Evolutionary conservation across 2,888 invertebrate genomes (phyloP), one percentile per base, ranked within the genome.

Genomic region (Caenorhabditis uteleia): DNA sequence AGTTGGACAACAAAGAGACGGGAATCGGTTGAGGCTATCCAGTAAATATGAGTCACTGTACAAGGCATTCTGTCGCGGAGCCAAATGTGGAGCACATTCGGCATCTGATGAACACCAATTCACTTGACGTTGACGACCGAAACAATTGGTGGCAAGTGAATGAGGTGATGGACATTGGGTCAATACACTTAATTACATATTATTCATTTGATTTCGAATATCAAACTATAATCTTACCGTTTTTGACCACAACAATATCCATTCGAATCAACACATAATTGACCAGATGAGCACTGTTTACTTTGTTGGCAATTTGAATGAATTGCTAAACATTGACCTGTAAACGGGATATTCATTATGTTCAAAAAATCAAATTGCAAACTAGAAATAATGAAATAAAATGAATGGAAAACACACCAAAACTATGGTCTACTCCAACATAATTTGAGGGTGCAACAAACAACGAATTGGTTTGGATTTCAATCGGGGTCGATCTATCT

Each of bases 51-150:
- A 49, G 34, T 61, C 49, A 26, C 18, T 38, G 20, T 48, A 53
- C 39, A 48, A 53, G 8, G 20, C 21, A 42, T 61, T 56, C 10
- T 61, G 49, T 6, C 61, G 50, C 3, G 50, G 46, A 16, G 61
- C 61, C 23, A 61, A 42, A 34, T 61, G 50, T 7, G 61, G 61
- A n/a, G 61, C 55, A 56, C 61, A 61, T 12, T 61, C 61, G 10
- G 50, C 33, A 26, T 61, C 47, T 3, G 38, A 36, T 18, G 45
- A 27, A 20, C 61, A 61, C 61, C 61, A 61, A 43, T 51, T 61
- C n/a, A 61, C 50, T 16, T 49, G 42, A 12, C 59, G 53, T 3
- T 51, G 55, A 33, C 47, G 45, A 42, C 51, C 43, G 0, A 46
- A 14, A 26, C 61, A 61, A 16, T 54, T 46, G 1, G 50, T n/a